A percentile compares a stretch with the other conserved stretches of the same genome.
These are phyloP conservation scores for Otocyon megalotis DNA, from an alignment of 2,113 vertebrate species.

Conservation along the genomic window DNA sequence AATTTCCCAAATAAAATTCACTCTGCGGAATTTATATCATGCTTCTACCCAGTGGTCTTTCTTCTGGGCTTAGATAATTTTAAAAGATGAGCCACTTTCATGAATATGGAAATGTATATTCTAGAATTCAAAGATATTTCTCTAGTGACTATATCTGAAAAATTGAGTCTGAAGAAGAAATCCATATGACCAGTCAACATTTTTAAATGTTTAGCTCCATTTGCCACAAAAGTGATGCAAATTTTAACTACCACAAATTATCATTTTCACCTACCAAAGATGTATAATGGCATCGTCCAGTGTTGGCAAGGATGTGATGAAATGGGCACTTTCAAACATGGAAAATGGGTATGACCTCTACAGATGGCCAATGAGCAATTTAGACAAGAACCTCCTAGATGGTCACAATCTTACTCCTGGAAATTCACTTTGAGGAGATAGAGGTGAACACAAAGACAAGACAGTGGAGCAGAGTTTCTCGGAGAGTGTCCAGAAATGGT, in stretches of 20 bases:
- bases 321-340: background rate
- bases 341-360: background rate
- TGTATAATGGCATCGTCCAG: background rate
- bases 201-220: background rate
- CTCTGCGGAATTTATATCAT: background rate
- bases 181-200: background rate
- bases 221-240: background rate
- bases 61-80: slow-evolving; percentile 29
- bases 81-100: slow-evolving; percentile 15
- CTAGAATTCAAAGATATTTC: slow-evolving; percentile 22
- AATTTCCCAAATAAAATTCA: background rate
- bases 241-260: background rate
- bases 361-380: background rate
- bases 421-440: background rate
- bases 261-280: background rate
- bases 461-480: background rate
- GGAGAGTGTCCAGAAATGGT: background rate
- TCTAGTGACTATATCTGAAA: background rate
- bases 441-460: background rate
- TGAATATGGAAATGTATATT: slow-evolving; percentile 33
- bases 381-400: background rate
- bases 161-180: slow-evolving; percentile 33
- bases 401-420: background rate
- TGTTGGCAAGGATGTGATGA: background rate
- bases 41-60: slow-evolving; percentile 38